Conservation (phyloP, 2,888 invertebrate species). For the Prenolepis imparis region DNA sequence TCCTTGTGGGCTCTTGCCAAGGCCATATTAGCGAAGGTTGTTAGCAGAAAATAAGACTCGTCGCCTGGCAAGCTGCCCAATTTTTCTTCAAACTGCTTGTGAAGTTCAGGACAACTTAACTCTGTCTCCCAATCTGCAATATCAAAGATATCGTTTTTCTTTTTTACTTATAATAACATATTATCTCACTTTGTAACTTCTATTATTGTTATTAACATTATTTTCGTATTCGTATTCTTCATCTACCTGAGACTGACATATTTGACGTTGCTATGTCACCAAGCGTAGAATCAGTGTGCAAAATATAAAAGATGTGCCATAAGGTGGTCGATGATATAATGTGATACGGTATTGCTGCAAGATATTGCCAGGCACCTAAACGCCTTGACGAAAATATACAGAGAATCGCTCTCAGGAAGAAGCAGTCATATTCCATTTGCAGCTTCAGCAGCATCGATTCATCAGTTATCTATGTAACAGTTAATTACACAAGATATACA, state of each 20-base stretch:
- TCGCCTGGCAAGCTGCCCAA: constrained; percentile 89
- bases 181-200: neutral
- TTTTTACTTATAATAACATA: neutral
- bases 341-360: constrained; percentile 91
- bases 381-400: constrained; percentile 91
- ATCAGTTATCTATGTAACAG: constrained; percentile 83
- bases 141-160: constrained; percentile 29
- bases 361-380: constrained; percentile 93
- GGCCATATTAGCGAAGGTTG: constrained; percentile 94
- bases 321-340: constrained; percentile 88
- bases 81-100: constrained; percentile 89
- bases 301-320: constrained; percentile 90
- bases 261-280: constrained; percentile 76
- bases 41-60: constrained; percentile 92
- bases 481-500: too few species aligned
- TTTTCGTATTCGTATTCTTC: neutral
- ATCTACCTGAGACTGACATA: constrained; percentile 64
- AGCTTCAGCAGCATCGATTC: constrained; percentile 88
- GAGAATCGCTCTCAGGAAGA: constrained; percentile 90
- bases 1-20: constrained; percentile 89
- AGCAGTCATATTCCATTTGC: constrained; percentile 91
- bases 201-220: constrained; percentile 5
- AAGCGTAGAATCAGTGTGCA: constrained; percentile 88
- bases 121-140: constrained; percentile 84
- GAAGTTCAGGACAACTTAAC: constrained; percentile 86